Conservation (phyloP, 2,888 invertebrate species). For the Xestia ashworthii region DNA sequence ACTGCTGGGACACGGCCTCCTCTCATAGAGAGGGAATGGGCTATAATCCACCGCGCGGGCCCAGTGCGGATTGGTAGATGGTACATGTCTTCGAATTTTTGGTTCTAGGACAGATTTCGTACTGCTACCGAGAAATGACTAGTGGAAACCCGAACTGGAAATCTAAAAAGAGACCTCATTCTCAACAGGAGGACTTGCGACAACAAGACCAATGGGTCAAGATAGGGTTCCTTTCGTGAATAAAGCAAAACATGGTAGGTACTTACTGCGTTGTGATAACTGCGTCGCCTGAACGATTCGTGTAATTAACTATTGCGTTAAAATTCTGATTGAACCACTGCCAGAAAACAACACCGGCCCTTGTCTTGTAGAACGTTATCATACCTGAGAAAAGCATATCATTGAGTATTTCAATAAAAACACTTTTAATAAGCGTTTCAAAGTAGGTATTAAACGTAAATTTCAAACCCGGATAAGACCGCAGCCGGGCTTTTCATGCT, state of each 20-base stretch:
- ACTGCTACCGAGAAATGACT: not conserved
- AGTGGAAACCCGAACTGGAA: not conserved
- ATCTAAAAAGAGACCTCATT: not conserved
- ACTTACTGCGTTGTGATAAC: constrained; percentile 88
- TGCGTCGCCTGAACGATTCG: constrained; percentile 97
- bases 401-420: not conserved
- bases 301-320: constrained; percentile 99
- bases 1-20: too few relatives aligned
- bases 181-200: not conserved
- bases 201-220: too few relatives aligned
- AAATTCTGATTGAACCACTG: constrained; percentile 99
- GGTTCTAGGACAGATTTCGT: too few relatives aligned
- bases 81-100: too few relatives aligned
- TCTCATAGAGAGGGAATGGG: too few relatives aligned
- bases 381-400: constrained; percentile 91
- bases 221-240: not conserved
- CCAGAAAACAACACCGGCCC: constrained; percentile 98
- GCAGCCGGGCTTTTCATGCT: not conserved
- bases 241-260: not conserved
- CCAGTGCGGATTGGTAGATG: too few relatives aligned
- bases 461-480: not conserved
- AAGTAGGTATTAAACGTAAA: not conserved
- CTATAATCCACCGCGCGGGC: too few relatives aligned
- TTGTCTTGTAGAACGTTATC: constrained; percentile 99
- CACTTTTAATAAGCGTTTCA: not conserved